phyloP scores from a whole-genome alignment of 2,113 vertebrate genomes.

The Rhinogobius similis region DNA sequence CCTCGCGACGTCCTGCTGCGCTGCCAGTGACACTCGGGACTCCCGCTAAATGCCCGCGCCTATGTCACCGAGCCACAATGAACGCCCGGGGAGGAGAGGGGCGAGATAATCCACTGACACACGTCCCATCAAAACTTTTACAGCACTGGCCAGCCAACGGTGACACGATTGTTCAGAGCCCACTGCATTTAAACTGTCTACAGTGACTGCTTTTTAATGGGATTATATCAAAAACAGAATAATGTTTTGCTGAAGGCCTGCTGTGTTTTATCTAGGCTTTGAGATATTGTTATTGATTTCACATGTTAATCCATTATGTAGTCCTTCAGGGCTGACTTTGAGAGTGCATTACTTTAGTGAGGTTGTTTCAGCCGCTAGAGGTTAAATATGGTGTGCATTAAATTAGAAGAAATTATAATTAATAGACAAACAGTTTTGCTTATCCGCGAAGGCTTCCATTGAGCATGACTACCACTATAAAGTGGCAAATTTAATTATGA shows the following conservation, averaged over 20 bases:
- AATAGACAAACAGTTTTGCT: background rate
- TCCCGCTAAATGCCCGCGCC: constrained; percentile 64
- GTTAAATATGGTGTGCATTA: constrained; percentile 10
- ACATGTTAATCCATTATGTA: constrained; percentile 23
- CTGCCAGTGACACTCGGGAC: constrained; percentile 70
- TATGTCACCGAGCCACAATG: constrained; percentile 57
- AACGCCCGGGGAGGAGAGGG: constrained; percentile 53
- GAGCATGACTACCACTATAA: background rate
- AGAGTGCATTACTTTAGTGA: constrained; percentile 19
- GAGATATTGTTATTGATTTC: constrained; percentile 16
- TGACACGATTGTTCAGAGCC: constrained; percentile 39
- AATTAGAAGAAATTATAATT: constrained; percentile 15
- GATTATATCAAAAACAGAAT: constrained; percentile 15
- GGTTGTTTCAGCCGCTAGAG: constrained; percentile 9
- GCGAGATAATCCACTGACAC: constrained; percentile 66
- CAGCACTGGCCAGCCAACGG: constrained; percentile 39
- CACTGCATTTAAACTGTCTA: constrained; percentile 9
- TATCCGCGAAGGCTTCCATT: background rate
- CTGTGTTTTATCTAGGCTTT: background rate
- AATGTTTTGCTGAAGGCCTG: constrained; percentile 12
- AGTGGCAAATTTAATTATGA: background rate
- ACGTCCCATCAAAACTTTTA: constrained; percentile 62
- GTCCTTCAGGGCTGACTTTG: constrained; percentile 12
- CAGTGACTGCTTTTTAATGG: constrained; percentile 17
- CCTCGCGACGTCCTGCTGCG: constrained; percentile 61